A percentile compares a stretch with the other conserved stretches of the same genome.
These are phyloP conservation scores for Siderastrea siderea DNA, from an alignment of 92 coral and sea anemone genomes.

Conservation along the genomic window DNA sequence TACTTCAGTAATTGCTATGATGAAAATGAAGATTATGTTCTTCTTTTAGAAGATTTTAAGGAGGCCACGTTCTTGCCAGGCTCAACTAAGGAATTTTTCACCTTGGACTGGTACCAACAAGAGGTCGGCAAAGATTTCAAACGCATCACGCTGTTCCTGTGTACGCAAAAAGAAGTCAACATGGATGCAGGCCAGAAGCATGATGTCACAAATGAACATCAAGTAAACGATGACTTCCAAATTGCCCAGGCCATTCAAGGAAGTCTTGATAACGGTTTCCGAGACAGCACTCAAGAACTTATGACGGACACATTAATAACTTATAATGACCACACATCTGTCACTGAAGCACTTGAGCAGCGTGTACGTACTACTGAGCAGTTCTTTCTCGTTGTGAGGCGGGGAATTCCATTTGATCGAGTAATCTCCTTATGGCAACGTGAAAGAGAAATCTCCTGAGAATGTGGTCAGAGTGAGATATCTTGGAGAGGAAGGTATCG, in stretches of 20 bases:
- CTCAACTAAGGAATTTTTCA: conserved; percentile 17
- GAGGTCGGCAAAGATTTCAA: conserved; percentile 37
- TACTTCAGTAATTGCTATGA: conserved; percentile 29
- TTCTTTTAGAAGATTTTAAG: conserved; percentile 20
- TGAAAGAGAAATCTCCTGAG: conserved; percentile 27
- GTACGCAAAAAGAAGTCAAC: conserved; percentile 15
- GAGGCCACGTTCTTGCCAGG: conserved; percentile 12
- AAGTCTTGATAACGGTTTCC: too few relatives aligned
- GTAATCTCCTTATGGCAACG: conserved; percentile 40
- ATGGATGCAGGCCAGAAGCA: neutral
- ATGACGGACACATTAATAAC: too few relatives aligned
- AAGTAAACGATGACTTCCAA: too few relatives aligned
- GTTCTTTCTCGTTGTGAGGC: too few relatives aligned
- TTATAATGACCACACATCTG: too few relatives aligned
- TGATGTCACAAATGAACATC: too few relatives aligned
- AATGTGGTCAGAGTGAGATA: neutral
- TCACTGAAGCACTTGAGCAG: too few relatives aligned
- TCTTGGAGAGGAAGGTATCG: conserved; percentile 45
- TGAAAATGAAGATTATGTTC: conserved; percentile 16
- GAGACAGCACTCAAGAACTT: too few relatives aligned
- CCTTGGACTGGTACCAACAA: conserved; percentile 30
- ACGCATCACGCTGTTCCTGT: conserved; percentile 21
- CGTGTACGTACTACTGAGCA: too few relatives aligned
- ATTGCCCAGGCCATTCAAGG: too few relatives aligned
- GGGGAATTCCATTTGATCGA: neutral